These are phyloP conservation scores for Halichondria panicea DNA, from an alignment of 37 sponge, comb jelly and placozoan genomes.

Conservation along the genomic window DNA sequence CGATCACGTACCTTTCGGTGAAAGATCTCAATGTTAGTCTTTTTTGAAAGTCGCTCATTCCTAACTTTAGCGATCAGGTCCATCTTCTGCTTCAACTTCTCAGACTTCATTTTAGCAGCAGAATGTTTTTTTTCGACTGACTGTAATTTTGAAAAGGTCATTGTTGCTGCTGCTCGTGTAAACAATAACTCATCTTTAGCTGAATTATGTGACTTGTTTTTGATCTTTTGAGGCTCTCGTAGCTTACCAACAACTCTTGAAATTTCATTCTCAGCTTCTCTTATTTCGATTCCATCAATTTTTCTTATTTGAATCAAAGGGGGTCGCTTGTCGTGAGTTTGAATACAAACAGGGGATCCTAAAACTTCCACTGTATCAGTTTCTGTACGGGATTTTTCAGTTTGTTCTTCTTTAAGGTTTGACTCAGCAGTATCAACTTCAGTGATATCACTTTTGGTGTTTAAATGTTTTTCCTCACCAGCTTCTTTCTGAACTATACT, in stretches of 20 bases:
- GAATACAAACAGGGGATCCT: not conserved
- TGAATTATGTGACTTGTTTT: not conserved
- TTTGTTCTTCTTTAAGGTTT: constrained; percentile 13
- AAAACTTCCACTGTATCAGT: not conserved
- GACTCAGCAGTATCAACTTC: too few species aligned
- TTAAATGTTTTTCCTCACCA: too few species aligned
- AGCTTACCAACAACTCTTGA: not conserved
- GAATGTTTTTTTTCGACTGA: constrained; percentile 31
- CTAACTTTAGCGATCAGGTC: constrained; percentile 25
- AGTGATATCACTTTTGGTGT: not conserved
- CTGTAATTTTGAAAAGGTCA: constrained; percentile 45
- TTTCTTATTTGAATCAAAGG: constrained; percentile 1
- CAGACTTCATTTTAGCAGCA: constrained; percentile 8
- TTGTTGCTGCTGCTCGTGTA: constrained; percentile 27
- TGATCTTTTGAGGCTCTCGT: constrained; percentile 10
- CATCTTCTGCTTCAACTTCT: constrained; percentile 8
- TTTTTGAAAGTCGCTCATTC: constrained; percentile 16
- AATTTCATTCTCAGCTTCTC: constrained; percentile 44
- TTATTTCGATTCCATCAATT: constrained; percentile 29
- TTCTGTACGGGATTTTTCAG: not conserved
- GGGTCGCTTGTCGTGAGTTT: not conserved
- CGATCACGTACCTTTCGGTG: constrained; percentile 21
- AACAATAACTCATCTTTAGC: constrained; percentile 48
- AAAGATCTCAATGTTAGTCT: constrained; percentile 32
- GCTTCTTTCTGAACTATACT: too few species aligned